These are phyloP conservation scores for Ligdia adustata DNA, from an alignment of 2,888 invertebrate genomes.

Conservation along the genomic window DNA sequence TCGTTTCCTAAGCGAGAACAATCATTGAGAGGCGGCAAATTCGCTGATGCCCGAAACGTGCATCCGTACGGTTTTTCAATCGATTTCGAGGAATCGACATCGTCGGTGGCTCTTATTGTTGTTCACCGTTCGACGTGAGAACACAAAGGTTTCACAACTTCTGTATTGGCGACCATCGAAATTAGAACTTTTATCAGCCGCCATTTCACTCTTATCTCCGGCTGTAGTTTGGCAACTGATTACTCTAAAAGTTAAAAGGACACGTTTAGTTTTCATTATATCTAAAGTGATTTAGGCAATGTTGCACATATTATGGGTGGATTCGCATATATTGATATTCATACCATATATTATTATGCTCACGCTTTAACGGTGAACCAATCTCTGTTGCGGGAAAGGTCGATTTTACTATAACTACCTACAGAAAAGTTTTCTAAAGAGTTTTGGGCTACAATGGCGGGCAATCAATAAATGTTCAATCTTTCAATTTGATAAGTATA, in stretches of 20 bases:
- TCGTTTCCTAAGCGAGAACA: conserved; percentile 58
- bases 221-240: conserved; percentile 31
- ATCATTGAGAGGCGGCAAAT: conserved; percentile 62
- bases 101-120: conserved; percentile 82
- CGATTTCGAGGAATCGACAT: conserved; percentile 76
- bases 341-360: no score
- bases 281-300: conserved; percentile 4
- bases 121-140: conserved; percentile 79
- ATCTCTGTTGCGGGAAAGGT: no score
- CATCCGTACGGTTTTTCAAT: conserved; percentile 81
- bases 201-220: conserved; percentile 40
- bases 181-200: conserved; percentile 55
- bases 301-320: neutral
- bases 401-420: no score
- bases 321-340: no score
- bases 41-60: conserved; percentile 82
- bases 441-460: no score
- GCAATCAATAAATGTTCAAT: no score
- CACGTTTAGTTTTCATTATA: conserved; percentile 13
- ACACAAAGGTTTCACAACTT: conserved; percentile 76
- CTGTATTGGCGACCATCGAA: conserved; percentile 53
- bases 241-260: conserved; percentile 17
- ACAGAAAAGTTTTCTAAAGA: no score
- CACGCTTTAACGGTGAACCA: no score
- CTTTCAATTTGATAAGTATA: no score